Evolutionary conservation across 2,113 vertebrate species (phyloP).

Genomic region (Edolisoma coerulescens): DNA sequence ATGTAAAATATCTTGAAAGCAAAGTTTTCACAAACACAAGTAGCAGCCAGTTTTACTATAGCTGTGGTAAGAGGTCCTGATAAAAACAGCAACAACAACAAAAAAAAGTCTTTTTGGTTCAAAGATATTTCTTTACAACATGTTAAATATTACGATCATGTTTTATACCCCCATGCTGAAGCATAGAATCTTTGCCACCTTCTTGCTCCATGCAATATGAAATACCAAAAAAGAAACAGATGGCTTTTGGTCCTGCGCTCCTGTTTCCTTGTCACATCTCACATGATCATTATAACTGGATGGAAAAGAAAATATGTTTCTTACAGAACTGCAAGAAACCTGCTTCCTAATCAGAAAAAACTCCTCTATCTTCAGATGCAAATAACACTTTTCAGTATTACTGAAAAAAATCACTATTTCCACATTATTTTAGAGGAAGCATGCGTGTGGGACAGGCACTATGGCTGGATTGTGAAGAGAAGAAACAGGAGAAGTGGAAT

Average conservation of each 20-base stretch:
- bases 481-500: neutral
- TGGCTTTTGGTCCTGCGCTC: constrained; percentile 55
- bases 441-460: neutral
- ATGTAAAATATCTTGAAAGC: neutral
- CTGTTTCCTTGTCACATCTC: constrained; percentile 53
- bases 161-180: neutral
- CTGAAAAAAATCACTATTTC: neutral
- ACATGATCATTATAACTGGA: constrained; percentile 29
- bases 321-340: constrained; percentile 33
- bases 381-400: neutral
- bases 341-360: constrained; percentile 14
- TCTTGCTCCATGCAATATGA: neutral
- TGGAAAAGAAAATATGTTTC: constrained; percentile 41
- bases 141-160: neutral
- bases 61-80: neutral
- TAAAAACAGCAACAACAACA: neutral
- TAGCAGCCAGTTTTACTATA: constrained; percentile 7
- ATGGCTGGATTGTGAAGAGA: neutral
- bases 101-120: neutral
- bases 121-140: neutral
- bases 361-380: neutral
- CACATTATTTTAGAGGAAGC: neutral
- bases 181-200: constrained; percentile 15
- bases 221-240: constrained; percentile 46
- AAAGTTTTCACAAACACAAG: neutral